phyloP scores from a whole-genome alignment of 1,140 invertebrate species.

The Drosophila prosaltans region DNA sequence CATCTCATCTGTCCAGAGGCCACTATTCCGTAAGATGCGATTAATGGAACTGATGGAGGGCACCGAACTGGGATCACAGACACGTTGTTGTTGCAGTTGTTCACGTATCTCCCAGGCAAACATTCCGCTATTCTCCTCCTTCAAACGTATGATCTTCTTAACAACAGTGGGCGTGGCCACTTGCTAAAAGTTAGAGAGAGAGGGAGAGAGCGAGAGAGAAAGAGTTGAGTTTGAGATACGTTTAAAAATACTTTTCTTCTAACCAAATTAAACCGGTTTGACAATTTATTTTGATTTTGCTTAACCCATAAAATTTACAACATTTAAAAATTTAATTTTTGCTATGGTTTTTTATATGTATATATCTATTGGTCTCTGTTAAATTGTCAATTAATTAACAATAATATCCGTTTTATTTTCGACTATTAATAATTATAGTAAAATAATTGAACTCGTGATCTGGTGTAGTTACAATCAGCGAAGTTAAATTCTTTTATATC shows the following conservation, averaged over 20 bases:
- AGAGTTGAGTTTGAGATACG: slow-evolving; percentile 2
- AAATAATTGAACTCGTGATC: too few relatives aligned
- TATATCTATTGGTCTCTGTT: too few relatives aligned
- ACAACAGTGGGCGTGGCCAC: slow-evolving; percentile 96
- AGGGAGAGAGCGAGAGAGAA: background rate
- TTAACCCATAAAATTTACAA: background rate
- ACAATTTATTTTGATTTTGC: too few relatives aligned
- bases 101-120: slow-evolving; percentile 97
- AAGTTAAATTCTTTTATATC: too few relatives aligned
- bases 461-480: too few relatives aligned
- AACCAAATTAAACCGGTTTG: background rate
- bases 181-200: slow-evolving; percentile 89
- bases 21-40: slow-evolving; percentile 94
- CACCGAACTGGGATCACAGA: slow-evolving; percentile 93
- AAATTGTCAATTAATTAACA: too few relatives aligned
- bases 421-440: too few relatives aligned
- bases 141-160: slow-evolving; percentile 94
- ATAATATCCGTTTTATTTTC: too few relatives aligned
- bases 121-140: slow-evolving; percentile 95
- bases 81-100: slow-evolving; percentile 91
- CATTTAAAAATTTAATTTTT: too few relatives aligned
- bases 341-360: too few relatives aligned
- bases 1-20: slow-evolving; percentile 87
- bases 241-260: background rate
- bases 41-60: slow-evolving; percentile 98